Conservation (phyloP, 2,888 invertebrate species). For the Flexamia atlantica region DNA sequence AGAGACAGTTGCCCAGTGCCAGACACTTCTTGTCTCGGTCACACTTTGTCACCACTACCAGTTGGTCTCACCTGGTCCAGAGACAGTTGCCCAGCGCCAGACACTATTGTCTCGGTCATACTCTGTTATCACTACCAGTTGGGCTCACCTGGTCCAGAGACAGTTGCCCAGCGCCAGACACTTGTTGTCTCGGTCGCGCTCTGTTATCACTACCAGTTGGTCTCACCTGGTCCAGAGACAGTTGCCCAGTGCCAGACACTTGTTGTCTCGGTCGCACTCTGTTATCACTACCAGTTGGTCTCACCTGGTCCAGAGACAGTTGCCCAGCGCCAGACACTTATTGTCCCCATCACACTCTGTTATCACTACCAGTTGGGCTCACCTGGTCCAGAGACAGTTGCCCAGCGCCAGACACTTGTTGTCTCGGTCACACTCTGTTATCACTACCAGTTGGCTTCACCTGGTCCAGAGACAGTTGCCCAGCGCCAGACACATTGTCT, state of each 20-base stretch:
- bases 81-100: constrained; percentile 94
- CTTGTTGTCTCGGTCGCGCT: constrained; percentile 80
- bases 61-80: no score
- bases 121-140: constrained; percentile 74
- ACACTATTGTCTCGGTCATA: constrained; percentile 87
- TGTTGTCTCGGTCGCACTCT: no score
- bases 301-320: no score
- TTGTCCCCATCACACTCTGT: no score
- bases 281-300: no score
- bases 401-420: constrained; percentile 79
- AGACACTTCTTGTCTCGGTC: constrained; percentile 90
- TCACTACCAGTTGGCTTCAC: no score
- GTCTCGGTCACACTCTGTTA: constrained; percentile 80
- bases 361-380: no score
- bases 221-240: constrained; percentile 93
- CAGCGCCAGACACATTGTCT: constrained; percentile 78
- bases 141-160: no score
- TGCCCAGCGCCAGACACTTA: constrained; percentile 91
- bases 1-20: constrained; percentile 85
- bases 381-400: constrained; percentile 91
- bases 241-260: constrained; percentile 83
- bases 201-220: constrained; percentile 76
- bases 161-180: no score
- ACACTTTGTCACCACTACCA: no score
- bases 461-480: constrained; percentile 92